These are phyloP conservation scores for Cichlasoma orientale DNA, from an alignment of 2,797 vertebrate species.

Conservation along the genomic window DNA sequence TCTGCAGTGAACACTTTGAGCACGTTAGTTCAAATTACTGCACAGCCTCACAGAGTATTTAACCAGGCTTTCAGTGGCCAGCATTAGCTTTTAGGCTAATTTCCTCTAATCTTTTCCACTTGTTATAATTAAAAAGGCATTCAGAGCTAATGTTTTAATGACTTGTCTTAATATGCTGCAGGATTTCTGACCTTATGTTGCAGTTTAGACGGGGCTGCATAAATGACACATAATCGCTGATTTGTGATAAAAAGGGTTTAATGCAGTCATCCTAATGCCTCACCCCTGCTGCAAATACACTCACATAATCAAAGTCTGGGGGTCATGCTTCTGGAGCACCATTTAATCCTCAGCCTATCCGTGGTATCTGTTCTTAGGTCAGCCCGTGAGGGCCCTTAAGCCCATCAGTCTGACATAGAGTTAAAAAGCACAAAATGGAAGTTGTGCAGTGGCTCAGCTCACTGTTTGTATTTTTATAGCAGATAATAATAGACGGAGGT, in stretches of 20 bases:
- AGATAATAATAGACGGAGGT: constrained; percentile 17
- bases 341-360: constrained; percentile 5
- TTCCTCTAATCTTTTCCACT: neutral
- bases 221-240: neutral
- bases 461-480: constrained; percentile 7
- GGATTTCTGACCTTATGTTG: constrained; percentile 11
- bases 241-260: constrained; percentile 11
- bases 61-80: neutral
- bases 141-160: neutral
- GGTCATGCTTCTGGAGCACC: neutral
- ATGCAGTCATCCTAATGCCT: neutral
- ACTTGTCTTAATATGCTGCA: neutral
- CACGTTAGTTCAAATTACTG: neutral
- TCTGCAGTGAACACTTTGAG: neutral
- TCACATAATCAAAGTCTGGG: neutral
- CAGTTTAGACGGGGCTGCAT: neutral
- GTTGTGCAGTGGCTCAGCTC: neutral
- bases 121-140: neutral
- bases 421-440: neutral
- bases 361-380: constrained; percentile 3
- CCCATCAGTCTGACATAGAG: neutral
- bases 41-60: neutral
- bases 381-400: neutral
- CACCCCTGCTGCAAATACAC: neutral
- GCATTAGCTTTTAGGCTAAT: constrained; percentile 3